Evolutionary conservation across 2,888 invertebrate species (phyloP).

Genomic region (Gerosis bhagava): DNA sequence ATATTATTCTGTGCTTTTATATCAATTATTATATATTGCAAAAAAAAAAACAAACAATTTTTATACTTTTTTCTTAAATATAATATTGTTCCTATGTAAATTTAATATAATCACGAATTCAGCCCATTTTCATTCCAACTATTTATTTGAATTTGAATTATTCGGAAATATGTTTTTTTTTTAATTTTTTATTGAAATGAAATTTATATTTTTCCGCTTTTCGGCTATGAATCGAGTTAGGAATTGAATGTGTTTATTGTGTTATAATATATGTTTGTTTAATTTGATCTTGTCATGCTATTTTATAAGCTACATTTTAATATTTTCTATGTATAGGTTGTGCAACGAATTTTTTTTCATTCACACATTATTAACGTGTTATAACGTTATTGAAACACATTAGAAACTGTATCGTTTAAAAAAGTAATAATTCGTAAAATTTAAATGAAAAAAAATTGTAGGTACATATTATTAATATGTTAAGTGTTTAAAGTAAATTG

Average conservation of each 20-base stretch:
- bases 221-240: conserved; percentile 21
- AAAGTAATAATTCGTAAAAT: conserved; percentile 16
- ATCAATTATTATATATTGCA: conserved; percentile 16
- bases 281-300: conserved; percentile 20
- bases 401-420: too few species aligned
- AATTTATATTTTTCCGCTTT: conserved; percentile 13
- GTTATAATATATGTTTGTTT: conserved; percentile 18
- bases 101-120: conserved; percentile 17
- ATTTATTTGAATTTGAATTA: conserved; percentile 8
- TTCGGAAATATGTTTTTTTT: too few species aligned
- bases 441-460: conserved; percentile 7
- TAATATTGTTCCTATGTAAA: conserved; percentile 24
- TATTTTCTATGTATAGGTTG: conserved; percentile 49
- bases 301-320: conserved; percentile 23
- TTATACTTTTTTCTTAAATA: conserved; percentile 24
- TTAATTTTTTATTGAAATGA: neutral
- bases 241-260: conserved; percentile 22
- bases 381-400: too few species aligned
- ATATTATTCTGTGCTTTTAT: conserved; percentile 20
- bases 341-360: conserved; percentile 49
- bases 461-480: conserved; percentile 1
- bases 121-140: neutral
- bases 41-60: conserved; percentile 22
- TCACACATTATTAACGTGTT: neutral
- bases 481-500: conserved; percentile 7